These are phyloP conservation scores for Drosophila ananassae DNA, from an alignment of 1,140 invertebrate genomes.

Conservation along the genomic window DNA sequence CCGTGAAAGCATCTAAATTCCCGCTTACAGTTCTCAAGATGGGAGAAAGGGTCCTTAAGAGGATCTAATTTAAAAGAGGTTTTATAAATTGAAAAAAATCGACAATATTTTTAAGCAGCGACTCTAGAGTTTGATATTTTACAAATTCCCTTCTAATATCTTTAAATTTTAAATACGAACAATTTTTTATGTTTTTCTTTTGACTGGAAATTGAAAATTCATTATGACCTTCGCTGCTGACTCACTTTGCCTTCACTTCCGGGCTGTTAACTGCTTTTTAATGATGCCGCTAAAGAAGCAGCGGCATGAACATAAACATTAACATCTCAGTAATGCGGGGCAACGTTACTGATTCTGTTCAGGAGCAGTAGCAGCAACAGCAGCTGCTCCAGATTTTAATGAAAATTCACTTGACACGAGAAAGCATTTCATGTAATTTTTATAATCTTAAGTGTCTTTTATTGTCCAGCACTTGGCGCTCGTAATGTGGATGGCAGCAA, in stretches of 20 bases:
- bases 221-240: conserved; percentile 27
- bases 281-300: conserved; percentile 47
- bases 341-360: conserved; percentile 45
- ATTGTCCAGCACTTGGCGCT: conserved; percentile 27
- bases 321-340: conserved; percentile 27
- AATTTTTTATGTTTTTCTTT: neutral
- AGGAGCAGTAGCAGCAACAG: conserved; percentile 4
- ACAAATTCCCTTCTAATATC: neutral
- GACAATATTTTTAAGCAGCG: neutral
- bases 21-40: conserved; percentile 5
- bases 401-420: conserved; percentile 54
- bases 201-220: conserved; percentile 22
- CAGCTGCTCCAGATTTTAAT: conserved; percentile 48
- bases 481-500: conserved; percentile 28
- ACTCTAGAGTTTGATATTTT: neutral
- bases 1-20: conserved; percentile 21
- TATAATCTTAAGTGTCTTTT: conserved; percentile 72
- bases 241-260: conserved; percentile 29
- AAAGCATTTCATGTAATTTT: conserved; percentile 63
- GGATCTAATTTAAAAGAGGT: neutral
- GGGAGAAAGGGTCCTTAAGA: neutral
- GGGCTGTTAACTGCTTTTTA: conserved; percentile 58
- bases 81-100: neutral
- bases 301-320: conserved; percentile 24
- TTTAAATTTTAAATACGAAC: neutral